Conservation (phyloP, 2,888 invertebrate species). For the Drosophila acutilabella region DNA sequence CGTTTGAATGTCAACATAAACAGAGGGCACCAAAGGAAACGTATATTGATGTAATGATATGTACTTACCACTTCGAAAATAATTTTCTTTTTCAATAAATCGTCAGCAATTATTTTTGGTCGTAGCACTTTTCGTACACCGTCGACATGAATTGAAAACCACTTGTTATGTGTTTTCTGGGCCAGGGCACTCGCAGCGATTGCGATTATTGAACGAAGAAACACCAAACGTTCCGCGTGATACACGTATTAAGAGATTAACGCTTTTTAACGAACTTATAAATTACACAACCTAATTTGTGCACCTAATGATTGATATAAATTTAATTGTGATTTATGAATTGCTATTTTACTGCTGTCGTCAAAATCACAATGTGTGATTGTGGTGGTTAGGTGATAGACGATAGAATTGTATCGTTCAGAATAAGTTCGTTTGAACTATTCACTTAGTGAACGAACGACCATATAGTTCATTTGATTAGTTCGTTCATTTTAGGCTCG, state of each 20-base stretch:
- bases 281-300: conserved; percentile 41
- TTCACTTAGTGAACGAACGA: too few species aligned
- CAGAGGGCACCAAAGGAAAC: conserved; percentile 1
- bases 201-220: conserved; percentile 55
- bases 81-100: conserved; percentile 12
- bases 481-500: too few species aligned
- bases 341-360: conserved; percentile 55
- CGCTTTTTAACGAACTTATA: conserved; percentile 18
- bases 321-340: conserved; percentile 50
- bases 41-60: conserved; percentile 10
- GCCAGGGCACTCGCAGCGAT: conserved; percentile 34
- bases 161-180: conserved; percentile 71
- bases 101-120: conserved; percentile 40
- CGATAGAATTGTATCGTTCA: conserved; percentile 5
- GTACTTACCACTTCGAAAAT: conserved; percentile 42
- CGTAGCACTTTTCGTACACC: conserved; percentile 46
- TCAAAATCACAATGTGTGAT: conserved; percentile 55
- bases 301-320: conserved; percentile 36
- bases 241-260: conserved; percentile 33
- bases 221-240: conserved; percentile 59
- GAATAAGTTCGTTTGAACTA: too few species aligned
- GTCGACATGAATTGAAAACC: conserved; percentile 61
- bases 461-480: too few species aligned
- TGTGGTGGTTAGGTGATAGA: conserved; percentile 48
- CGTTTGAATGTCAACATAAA: conserved; percentile 24